Percentiles rank a stretch among this genome's conserved stretches.
phyloP scores from a whole-genome alignment of 1,140 invertebrate genomes.

The Muscidifurax raptorellus region DNA sequence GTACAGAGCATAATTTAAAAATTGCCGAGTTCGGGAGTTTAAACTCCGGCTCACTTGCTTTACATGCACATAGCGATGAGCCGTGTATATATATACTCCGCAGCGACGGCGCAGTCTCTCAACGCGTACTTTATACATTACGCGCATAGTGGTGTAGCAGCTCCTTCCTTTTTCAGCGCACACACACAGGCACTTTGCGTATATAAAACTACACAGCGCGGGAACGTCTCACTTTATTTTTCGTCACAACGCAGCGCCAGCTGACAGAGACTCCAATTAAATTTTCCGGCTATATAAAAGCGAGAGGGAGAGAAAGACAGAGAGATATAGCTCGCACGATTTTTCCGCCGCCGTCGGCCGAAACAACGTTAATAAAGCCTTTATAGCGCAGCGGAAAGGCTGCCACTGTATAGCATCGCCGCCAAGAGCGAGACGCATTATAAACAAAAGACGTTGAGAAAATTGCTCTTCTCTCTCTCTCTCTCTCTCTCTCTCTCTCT shows the following conservation, averaged over 20 bases:
- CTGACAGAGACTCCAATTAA: constrained; percentile 42
- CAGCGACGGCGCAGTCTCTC: too few species aligned
- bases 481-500: not conserved
- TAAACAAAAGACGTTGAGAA: constrained; percentile 19
- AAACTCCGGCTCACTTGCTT: not conserved
- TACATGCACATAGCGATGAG: not conserved
- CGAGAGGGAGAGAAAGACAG: not conserved
- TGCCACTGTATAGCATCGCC: not conserved
- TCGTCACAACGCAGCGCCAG: not conserved
- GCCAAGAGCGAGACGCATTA: not conserved
- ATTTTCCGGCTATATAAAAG: constrained; percentile 31
- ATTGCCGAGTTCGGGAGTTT: too few species aligned
- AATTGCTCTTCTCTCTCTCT: not conserved
- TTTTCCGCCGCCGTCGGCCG: not conserved
- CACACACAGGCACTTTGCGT: too few species aligned
- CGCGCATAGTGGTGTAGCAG: not conserved
- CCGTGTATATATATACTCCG: too few species aligned
- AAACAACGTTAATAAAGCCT: constrained; percentile 7
- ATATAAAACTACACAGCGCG: not conserved
- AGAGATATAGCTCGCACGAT: not conserved
- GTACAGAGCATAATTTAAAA: too few species aligned
- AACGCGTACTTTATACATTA: constrained; percentile 32
- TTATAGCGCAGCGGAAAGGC: not conserved
- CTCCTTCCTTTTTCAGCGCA: constrained; percentile 16
- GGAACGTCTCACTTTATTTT: not conserved